A percentile compares a stretch with the other conserved stretches of the same genome.
Evolutionary conservation across 2,797 vertebrate genomes (phyloP).

Genomic region (Darevskia nairensis): DNA sequence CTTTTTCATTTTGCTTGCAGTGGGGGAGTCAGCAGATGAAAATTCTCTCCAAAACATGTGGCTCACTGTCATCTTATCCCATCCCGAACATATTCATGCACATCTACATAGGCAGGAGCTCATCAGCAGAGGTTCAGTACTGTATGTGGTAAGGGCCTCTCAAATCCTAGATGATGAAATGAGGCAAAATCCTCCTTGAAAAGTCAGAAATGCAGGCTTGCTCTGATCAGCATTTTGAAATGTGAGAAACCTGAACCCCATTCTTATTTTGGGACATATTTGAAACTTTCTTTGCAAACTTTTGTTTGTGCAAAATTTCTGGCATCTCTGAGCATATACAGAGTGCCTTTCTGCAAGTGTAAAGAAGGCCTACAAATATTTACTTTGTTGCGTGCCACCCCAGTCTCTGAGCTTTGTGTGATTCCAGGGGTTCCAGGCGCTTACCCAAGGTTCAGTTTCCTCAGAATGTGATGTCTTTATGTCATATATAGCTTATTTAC

Average conservation of each 20-base stretch:
- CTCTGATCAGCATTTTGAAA: neutral
- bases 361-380: neutral
- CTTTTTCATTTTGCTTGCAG: neutral
- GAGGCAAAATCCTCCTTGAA: fast-evolving
- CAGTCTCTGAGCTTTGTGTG: too few species aligned
- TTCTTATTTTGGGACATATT: too few species aligned
- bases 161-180: neutral
- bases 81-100: conserved; percentile 16
- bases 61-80: conserved; percentile 43
- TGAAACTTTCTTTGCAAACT: neutral
- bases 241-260: neutral
- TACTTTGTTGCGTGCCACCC: too few species aligned
- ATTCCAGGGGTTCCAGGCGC: too few species aligned
- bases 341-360: neutral
- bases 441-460: too few species aligned
- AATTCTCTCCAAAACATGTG: neutral
- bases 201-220: neutral
- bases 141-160: conserved; percentile 55
- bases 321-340: neutral
- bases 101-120: neutral
- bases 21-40: neutral
- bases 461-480: too few species aligned
- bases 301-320: neutral
- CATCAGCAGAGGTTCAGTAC: conserved; percentile 21
- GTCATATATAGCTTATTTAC: too few species aligned